Evolutionary conservation across 1,140 invertebrate species (phyloP), one percentile per base, ranked within the genome.

Genomic region (Tetragnatha versicolor): DNA sequence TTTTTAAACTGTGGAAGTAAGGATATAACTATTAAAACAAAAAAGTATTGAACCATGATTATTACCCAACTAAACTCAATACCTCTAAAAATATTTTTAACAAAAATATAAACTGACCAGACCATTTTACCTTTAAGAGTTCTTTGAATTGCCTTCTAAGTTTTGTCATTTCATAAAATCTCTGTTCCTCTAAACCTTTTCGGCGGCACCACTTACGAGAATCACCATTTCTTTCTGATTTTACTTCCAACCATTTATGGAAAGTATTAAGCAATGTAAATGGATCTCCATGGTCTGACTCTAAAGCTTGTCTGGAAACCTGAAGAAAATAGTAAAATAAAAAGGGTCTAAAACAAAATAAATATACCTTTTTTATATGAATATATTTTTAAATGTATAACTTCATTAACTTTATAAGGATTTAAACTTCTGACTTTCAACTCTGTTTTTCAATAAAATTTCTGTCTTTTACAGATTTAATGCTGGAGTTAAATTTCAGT

Each of bases 121-220:
- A 65, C n/a, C n/a, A n/a, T n/a, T n/a, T n/a, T 82, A 93, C 92
- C 86, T 92, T 89, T 39, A 98, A 86, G 42, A 98, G 88, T 60
- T 93, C 91, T 85, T 92, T 90, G 84, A 98, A 96, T 86, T 99
- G 97, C 42, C 91, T 88, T 37, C 95, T 88, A 3, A 99, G 86
- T 88, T 98, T 98, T 0, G 92, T 96, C 83, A 97, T 93, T 87
- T 98, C 97, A 84, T 98, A 98, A 85, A 99, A 94, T 65, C 97
- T 88, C 85, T 98, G 96, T 84, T 99, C 97, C 86, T 99, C 96
- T 3, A 99, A 87, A 4, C 95, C 95, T 78, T 94, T 86, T 75
- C 92, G 89, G 82, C 89, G 90, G 82, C 95, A 97, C 97, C 97
- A 99, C 81, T 91, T 91, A 65, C 90, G 88, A 42, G 90, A 90